Evolutionary conservation across 1,140 invertebrate genomes (phyloP), one percentile per base, ranked within the genome.

Genomic region (Sycobia sp.): DNA sequence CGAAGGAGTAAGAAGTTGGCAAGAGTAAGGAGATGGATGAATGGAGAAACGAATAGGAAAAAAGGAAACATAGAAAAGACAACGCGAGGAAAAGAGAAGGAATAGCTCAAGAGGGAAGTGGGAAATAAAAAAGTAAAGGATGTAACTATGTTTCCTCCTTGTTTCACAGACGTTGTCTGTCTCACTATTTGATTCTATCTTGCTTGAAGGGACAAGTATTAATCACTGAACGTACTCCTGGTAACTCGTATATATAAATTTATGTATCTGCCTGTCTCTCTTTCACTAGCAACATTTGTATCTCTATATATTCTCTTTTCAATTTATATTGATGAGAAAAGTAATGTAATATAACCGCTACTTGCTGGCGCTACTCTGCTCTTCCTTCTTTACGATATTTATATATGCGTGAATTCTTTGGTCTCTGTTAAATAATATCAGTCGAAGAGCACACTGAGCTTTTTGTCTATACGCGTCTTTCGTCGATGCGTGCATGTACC

Each of bases 91-190:
- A 20, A n/a, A 43, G 10, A 3, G 1, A n/a, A 38, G 14, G 32
- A 43, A 43, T 14, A 55, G 23, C 11, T 11, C 18, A 46, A 34
- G 18, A n/a, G n/a, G 29, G 27, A 32, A 18, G 11, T 18, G n/a
- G 13, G 25, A 11, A 58, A 58, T 41, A 54, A 41, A 34, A 38
- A 41, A 38, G 47, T 8, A 43, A 51, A 39, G 36, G 18, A 7
- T 50, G 18, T 59, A 38, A 34, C 2, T 16, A 5, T n/a, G 2
- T 25, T 47, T 34, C 5, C 46, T 18, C 2, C 41, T 46, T 25
- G 18, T 34, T 34, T 5, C 32, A 57, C 29, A 25, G 43, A 57
- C 46, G 46, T 36, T 44, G 9, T 8, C 41, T 32, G 14, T 11
- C 20, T 57, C 23, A 25, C 39, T 34, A n/a, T 23, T 23, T 23